Evolutionary conservation across 1,140 invertebrate genomes (phyloP).

Genomic region (Apocrypta bakeri): DNA sequence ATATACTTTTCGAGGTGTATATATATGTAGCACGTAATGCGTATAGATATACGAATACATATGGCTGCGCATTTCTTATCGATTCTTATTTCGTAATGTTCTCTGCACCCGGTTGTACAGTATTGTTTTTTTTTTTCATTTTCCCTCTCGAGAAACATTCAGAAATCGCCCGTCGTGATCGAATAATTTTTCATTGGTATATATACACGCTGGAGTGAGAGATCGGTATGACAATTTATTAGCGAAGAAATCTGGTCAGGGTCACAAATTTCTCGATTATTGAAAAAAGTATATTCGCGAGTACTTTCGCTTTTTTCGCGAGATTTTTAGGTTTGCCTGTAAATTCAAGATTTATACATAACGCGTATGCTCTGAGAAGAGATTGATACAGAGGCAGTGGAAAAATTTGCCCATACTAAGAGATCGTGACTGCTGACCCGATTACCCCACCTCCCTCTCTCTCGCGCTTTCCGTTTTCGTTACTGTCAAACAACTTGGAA

Average conservation of each 20-base stretch:
- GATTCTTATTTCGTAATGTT: not conserved
- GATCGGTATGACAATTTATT: not conserved
- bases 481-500: not conserved
- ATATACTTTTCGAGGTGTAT: too few species aligned
- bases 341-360: not conserved
- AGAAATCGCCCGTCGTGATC: too few species aligned
- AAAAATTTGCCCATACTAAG: not conserved
- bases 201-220: not conserved
- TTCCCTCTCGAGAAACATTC: too few species aligned
- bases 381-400: too few species aligned
- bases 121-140: conserved; percentile 26
- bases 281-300: not conserved
- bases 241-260: conserved; percentile 19
- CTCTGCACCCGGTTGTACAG: not conserved
- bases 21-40: too few species aligned
- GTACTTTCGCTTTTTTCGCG: not conserved
- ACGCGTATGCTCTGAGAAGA: too few species aligned
- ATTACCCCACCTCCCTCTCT: conserved; percentile 10
- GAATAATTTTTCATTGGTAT: not conserved
- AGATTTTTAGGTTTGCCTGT: not conserved
- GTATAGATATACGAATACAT: too few species aligned
- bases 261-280: not conserved
- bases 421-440: conserved; percentile 24
- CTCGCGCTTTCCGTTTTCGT: not conserved
- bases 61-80: too few species aligned